Evolutionary conservation across 1,140 invertebrate species (phyloP).

Genomic region (Bombus waltoni): DNA sequence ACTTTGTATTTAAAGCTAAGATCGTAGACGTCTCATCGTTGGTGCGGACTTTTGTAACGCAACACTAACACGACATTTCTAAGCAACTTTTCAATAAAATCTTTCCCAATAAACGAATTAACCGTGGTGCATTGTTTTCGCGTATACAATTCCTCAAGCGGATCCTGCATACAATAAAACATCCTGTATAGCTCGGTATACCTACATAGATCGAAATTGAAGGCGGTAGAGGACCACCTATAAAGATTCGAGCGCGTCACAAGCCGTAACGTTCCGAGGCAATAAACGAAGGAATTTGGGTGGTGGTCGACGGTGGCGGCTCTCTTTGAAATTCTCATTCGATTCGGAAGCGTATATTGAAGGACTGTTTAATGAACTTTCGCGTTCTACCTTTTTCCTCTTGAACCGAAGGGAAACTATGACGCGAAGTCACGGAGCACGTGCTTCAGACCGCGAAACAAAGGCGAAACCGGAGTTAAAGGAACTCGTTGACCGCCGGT

Average conservation of each 20-base stretch:
- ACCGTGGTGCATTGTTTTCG: too few relatives aligned
- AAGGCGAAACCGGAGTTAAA: constrained; percentile 55
- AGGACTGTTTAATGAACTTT: constrained; percentile 50
- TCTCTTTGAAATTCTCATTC: constrained; percentile 41
- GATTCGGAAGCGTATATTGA: constrained; percentile 28
- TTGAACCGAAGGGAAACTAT: background rate
- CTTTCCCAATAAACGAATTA: too few relatives aligned
- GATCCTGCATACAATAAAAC: too few relatives aligned
- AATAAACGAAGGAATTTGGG: constrained; percentile 39
- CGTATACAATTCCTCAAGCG: too few relatives aligned
- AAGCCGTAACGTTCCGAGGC: background rate
- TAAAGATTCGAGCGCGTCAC: background rate
- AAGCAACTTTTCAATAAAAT: too few relatives aligned
- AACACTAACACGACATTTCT: too few relatives aligned
- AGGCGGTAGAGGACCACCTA: constrained; percentile 14
- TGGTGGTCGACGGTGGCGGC: constrained; percentile 1
- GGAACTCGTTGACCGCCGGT: constrained; percentile 55
- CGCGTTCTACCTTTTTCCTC: background rate
- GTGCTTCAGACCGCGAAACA: constrained; percentile 40
- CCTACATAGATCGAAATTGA: background rate
- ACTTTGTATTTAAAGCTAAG: too few relatives aligned
- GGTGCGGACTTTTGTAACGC: too few relatives aligned
- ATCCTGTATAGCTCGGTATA: too few relatives aligned
- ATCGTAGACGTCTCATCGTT: too few relatives aligned
- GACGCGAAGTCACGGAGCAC: constrained; percentile 25